Base-by-base conservation (phyloP, 2,113 vertebrate species). In the Sander vitreus region DNA sequence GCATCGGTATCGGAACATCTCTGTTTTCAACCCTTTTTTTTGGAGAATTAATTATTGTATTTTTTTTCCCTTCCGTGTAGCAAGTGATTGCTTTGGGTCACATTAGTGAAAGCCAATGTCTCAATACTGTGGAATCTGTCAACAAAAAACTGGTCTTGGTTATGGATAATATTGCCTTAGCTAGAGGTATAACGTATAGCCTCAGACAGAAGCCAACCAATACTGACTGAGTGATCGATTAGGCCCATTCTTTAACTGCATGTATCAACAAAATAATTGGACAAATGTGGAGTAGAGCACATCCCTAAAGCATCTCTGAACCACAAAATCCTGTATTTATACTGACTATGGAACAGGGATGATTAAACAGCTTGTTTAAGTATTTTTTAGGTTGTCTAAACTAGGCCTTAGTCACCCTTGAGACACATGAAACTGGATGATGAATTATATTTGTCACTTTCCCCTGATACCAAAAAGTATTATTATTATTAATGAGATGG, bases 401-500 rank as follows among this genome's bases (percentile, higher is more conserved):
- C 30, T 57, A 65, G 63, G 43, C 14, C 55, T 70, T 54, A 50
- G 43, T 80, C 58, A 66, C n/a, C 36, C 58, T 15, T 10, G 62
- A 36, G 51, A 71, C 55, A 64, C 33, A 55, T 1, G 0, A 66
- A 78, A 65, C 13, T 58, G 70, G 58, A 79, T 69, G 53, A 84
- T 39, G 39, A 86, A 30, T 72, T 77, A 43, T 60, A 71, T 50
- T 36, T 39, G 53, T 33, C 81, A 71, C 19, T 45, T 51, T 68
- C 11, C 63, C 59, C 21, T n/a, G 10, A 54, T 30, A 65, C 36
- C 18, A 54, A 70, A 80, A 55, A 25, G 6, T 30, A 39, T 14
- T 21, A 50, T 14, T 21, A 50, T 48, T 69, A 74, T 27, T 30
- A 48, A 73, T 43, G 23, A 75, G 60, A 66, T 39, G 23, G 53